Evolutionary conservation across 2,888 invertebrate species (phyloP).

Genomic region (Dolichomitus sp.): DNA sequence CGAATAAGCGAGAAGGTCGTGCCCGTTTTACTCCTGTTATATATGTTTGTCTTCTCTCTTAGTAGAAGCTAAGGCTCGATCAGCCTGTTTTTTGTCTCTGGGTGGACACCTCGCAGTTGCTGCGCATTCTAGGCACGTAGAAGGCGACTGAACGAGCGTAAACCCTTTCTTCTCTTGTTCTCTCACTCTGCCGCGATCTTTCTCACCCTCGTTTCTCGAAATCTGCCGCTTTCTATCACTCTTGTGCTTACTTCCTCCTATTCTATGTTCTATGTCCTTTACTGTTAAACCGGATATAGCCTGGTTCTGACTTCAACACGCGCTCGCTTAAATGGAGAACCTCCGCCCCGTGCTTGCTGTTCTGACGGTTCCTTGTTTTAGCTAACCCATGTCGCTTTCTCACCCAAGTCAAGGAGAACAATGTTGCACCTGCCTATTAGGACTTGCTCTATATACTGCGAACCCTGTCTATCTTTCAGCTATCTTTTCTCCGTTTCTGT

Average conservation of each 20-base stretch:
- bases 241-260: slow-evolving; percentile 7
- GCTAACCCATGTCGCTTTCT: not conserved
- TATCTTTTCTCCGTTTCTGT: not conserved
- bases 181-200: slow-evolving; percentile 30
- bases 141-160: slow-evolving; percentile 69
- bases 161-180: slow-evolving; percentile 59
- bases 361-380: not conserved
- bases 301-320: slow-evolving; percentile 10
- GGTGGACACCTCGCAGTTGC: slow-evolving; percentile 16
- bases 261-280: slow-evolving; percentile 4
- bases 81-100: slow-evolving; percentile 19
- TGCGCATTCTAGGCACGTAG: slow-evolving; percentile 73
- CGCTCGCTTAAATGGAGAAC: slow-evolving; percentile 30
- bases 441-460: not conserved
- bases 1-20: slow-evolving; percentile 50
- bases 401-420: not conserved
- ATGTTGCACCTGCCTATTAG: slow-evolving; percentile 3
- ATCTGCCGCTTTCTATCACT: slow-evolving; percentile 22
- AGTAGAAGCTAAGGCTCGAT: slow-evolving; percentile 19
- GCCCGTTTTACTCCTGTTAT: slow-evolving; percentile 31
- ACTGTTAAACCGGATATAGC: slow-evolving; percentile 15
- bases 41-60: slow-evolving; percentile 28
- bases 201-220: slow-evolving; percentile 20
- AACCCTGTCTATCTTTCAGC: not conserved
- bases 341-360: not conserved